Evolutionary conservation across 2,113 vertebrate genomes (phyloP), one percentile per base, ranked within the genome.

Genomic region (Caranx ignobilis): DNA sequence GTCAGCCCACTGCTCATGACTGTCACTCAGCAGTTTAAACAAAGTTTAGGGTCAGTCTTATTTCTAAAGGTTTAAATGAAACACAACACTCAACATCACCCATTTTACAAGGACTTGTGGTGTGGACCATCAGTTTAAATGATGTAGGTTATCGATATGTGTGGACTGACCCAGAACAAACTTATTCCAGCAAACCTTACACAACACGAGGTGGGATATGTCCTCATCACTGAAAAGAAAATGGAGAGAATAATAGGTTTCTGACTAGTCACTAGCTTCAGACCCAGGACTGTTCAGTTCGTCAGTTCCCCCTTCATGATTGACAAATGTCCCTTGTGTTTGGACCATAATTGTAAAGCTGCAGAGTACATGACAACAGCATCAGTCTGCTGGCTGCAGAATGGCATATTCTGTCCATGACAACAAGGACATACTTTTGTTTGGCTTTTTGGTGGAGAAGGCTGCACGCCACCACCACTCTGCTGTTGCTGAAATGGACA

Each of bases 401-500:
- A 94, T 87, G 85, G 86, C 79, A 89, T 88, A 90, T 88, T 93
- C 84, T 91, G 88, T 93, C 83, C 74, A 79, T 72, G 84, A 86
- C 88, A 90, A 94, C 92, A 94, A 94, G 86, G 85, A 83, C 87
- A 57, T 64, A 93, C 88, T 92, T 93, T 89, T 94, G 92, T 94
- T 91, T 85, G 85, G 85, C 79, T 91, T 94, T 94, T 94, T 92
- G 92, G 93, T 92, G 90, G 88, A 90, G 73, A 90, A 88, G 88
- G 89, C 81, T 79, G 75, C 82, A 86, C 59, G 85, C 90, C 89
- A 86, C 90, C 88, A 90, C 85, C 82, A 85, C 88, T 84, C 87
- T 75, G 83, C 80, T 81, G 77, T 87, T 31, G 81, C 87, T 92
- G 87, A 91, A 92, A 91, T 94, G 89, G 84, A 88, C 91, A 93